Evolutionary conservation across 2,888 invertebrate genomes (phyloP), one percentile per base, ranked within the genome.

Genomic region (Scaptomyza flava): DNA sequence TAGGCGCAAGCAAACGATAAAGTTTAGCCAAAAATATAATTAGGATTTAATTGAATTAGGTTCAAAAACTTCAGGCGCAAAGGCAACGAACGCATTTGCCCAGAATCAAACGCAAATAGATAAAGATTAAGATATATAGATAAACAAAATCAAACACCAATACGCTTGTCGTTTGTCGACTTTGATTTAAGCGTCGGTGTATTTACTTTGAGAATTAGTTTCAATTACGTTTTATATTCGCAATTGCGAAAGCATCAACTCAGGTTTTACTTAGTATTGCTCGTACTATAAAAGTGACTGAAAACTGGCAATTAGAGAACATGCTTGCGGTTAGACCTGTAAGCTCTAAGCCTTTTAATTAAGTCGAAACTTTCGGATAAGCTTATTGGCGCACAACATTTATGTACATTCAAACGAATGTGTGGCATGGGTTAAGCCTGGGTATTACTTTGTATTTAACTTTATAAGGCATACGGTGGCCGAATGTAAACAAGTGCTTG

Each of bases 161-260:
- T 8, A 41, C 17, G 17, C 17, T 17, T 17, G 23, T 23, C 63
- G 30, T 65, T 61, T 43, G 46, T 42, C 31, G 56, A 53, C 27
- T 59, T 70, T 65, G 68, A 54, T 54, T 50, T 64, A 45, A 70
- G 62, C 53, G 57, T 64, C 63, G 60, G 61, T 60, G 56, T 62
- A 62, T 74, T 83, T 77, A 57, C 81, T 84, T 84, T 86, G 68
- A 68, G 67, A 82, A 87, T 82, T 84, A 87, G 87, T 73, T 73
- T 81, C 87, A 87, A 82, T 82, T 87, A 87, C 87, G 76, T 20
- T 23, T 53, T 59, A 36, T 34, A 47, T 31, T 63, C 46, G 30
- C 48, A 53, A 14, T 34, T 20, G n/a, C n/a, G 27, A 27, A 27
- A 27, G 27, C 27, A 27, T 27, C 27, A 4, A 27, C 31, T 38